Evolutionary conservation across 1,140 invertebrate genomes (phyloP).

Genomic region (Platorchestia sp.): DNA sequence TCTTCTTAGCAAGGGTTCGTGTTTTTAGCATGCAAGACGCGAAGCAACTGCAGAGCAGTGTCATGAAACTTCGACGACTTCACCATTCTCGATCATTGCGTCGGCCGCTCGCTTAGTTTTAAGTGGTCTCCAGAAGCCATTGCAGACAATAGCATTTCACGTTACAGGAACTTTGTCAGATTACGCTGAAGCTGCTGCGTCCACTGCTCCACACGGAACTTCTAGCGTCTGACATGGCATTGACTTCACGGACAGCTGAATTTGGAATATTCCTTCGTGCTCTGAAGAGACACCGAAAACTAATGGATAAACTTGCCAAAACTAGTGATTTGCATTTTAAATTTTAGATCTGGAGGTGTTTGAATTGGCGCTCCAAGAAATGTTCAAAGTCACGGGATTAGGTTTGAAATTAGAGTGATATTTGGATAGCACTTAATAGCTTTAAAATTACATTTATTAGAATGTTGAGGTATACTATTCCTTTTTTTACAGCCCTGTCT

Average conservation of each 20-base stretch:
- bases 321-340: background rate
- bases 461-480: background rate
- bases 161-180: background rate
- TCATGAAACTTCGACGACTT: conserved; percentile 14
- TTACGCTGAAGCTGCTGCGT: background rate
- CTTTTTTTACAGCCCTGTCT: background rate
- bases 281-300: background rate
- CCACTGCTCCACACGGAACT: background rate
- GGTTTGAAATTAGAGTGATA: background rate
- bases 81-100: conserved; percentile 34
- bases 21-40: background rate
- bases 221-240: background rate
- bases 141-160: conserved; percentile 5
- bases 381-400: background rate
- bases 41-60: background rate
- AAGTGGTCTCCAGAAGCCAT: conserved; percentile 21
- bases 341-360: background rate
- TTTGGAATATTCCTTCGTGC: background rate
- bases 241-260: background rate
- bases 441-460: background rate
- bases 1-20: background rate
- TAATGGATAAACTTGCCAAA: background rate
- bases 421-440: background rate
- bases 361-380: background rate
- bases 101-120: background rate